Evolutionary conservation across 2,888 invertebrate genomes (phyloP), one percentile per base, ranked within the genome.

Genomic region (Phymatocera aterrima): DNA sequence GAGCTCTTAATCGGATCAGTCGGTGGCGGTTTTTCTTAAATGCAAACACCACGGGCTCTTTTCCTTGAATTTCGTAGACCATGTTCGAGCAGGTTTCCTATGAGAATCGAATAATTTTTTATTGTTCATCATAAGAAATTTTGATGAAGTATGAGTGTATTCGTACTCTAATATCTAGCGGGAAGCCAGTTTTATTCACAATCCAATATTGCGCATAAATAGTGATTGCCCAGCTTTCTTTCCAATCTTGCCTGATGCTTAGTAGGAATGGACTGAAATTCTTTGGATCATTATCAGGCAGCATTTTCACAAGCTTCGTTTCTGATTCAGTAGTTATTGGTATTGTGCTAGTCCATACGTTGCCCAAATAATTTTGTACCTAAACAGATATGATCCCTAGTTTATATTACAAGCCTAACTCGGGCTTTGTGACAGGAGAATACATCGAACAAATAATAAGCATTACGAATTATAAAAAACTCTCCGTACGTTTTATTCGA

Each of bases 171-270:
- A 97, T 92, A 88, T 95, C 95, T 82, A 98, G 90, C 2, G 97
- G 96, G 80, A 97, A 91, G 15, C 96, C 96, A 3, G 97, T 96
- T 91, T 96, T 96, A 91, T 98, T 98, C 82, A 97, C 94, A 86
- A 98, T 93, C 97, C 97, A 98, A 89, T 95, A 97, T 18, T 96
- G 96, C 1, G 96, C 94, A 88, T 95, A 95, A 85, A 96, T 92
- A 85, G 93, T 93, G 77, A 96, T 90, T 81, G 94, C 93, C 90
- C 94, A 93, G 83, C 93, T 93, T 74, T 93, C 93, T 48, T 92
- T 92, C 75, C 94, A 92, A 79, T 94, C 94, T 24, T 95, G 92
- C 82, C 94, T 93, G 37, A 95, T 93, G 86, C 94, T 94, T 68
- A 96, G 91, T 28, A 93, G 92, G 82, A 96, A 91, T 83, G 95